Percentiles rank a stretch among this genome's conserved stretches.
phyloP scores from a whole-genome alignment of 2,113 vertebrate genomes.

The Thamnaconus septentrionalis region DNA sequence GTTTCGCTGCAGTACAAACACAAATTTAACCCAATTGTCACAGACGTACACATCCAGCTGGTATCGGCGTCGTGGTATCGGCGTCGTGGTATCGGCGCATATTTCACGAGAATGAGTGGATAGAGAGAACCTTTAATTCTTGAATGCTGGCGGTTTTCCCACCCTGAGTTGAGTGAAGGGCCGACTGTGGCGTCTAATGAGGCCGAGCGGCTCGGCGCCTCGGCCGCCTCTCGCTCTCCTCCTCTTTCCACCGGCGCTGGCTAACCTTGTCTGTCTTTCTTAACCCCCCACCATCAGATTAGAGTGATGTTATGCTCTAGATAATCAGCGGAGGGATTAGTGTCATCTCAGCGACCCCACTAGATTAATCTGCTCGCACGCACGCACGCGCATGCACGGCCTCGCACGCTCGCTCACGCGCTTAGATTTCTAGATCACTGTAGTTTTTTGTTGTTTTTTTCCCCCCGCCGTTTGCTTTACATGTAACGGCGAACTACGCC shows the following conservation, averaged over 20 bases:
- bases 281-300: conserved; percentile 61
- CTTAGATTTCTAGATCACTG: background rate
- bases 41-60: no score
- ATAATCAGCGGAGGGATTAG: conserved; percentile 74
- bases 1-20: no score
- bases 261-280: conserved; percentile 60
- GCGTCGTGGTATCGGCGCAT: no score
- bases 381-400: conserved; percentile 24
- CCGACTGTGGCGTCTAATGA: no score
- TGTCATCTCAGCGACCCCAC: conserved; percentile 71
- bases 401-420: background rate
- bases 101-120: no score
- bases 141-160: no score
- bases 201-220: no score
- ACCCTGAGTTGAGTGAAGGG: no score
- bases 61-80: no score
- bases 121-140: no score
- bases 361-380: conserved; percentile 63
- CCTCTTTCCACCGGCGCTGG: conserved; percentile 4
- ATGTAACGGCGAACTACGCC: no score
- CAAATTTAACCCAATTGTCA: no score
- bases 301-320: conserved; percentile 74
- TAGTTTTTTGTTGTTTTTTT: background rate
- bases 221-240: background rate
- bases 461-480: conserved; percentile 12